Conservation (phyloP, 2,113 vertebrate genomes). For the Cromileptes altivelis region DNA sequence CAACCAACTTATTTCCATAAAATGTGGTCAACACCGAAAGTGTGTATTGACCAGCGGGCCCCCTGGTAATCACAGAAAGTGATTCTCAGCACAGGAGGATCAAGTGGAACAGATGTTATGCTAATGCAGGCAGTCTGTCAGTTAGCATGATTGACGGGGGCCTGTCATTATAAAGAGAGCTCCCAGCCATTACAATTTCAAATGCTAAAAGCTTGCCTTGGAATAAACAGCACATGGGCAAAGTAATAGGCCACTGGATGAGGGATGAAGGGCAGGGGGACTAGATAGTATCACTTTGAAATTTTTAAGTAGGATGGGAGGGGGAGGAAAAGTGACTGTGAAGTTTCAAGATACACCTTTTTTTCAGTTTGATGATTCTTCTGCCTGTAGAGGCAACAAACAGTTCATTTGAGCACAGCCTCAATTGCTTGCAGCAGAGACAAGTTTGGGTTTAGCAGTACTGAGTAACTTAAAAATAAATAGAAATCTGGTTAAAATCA, state of each 20-base stretch:
- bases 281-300: slow-evolving; percentile 7
- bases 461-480: too few species aligned
- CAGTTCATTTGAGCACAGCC: too few species aligned
- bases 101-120: slow-evolving; percentile 78
- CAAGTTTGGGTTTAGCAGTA: too few species aligned
- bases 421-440: too few species aligned
- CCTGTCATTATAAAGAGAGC: slow-evolving; percentile 38
- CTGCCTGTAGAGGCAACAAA: too few species aligned
- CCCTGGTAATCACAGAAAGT: slow-evolving; percentile 24
- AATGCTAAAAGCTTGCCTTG: slow-evolving; percentile 24
- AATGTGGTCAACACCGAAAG: slow-evolving; percentile 24
- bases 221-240: slow-evolving; percentile 33
- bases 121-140: slow-evolving; percentile 61
- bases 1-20: slow-evolving; percentile 37
- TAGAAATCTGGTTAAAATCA: too few species aligned
- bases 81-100: slow-evolving; percentile 18
- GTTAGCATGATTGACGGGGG: slow-evolving; percentile 59
- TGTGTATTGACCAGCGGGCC: slow-evolving; percentile 35
- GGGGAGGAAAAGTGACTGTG: too few species aligned
- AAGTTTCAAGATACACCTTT: slow-evolving; percentile 10
- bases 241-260: slow-evolving; percentile 23
- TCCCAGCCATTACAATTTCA: slow-evolving; percentile 32
- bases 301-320: slow-evolving; percentile 4
- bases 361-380: background rate
- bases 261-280: background rate